A percentile compares a stretch with the other conserved stretches of the same genome.
phyloP scores from a whole-genome alignment of 2,797 vertebrate species.

The Melanogrammus aeglefinus region DNA sequence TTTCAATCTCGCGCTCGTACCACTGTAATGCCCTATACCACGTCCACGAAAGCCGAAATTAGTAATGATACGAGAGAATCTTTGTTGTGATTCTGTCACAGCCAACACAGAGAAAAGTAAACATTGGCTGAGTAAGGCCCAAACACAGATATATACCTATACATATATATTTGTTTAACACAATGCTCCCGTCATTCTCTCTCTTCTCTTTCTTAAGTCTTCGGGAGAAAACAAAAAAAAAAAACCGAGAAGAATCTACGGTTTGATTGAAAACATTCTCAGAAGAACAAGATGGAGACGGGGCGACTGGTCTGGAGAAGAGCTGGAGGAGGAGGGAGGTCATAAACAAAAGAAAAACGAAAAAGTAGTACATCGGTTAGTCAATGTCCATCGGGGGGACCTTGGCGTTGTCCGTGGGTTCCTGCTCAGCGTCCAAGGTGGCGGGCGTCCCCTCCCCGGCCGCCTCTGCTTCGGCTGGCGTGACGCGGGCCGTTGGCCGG shows the following conservation, averaged over 20 bases:
- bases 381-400: slow-evolving; percentile 97
- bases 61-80: slow-evolving; percentile 41
- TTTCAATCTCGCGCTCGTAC: slow-evolving; percentile 43
- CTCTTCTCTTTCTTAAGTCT: background rate
- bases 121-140: slow-evolving; percentile 54
- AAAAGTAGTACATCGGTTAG: slow-evolving; percentile 63
- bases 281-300: slow-evolving; percentile 23
- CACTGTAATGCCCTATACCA: no score
- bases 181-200: background rate
- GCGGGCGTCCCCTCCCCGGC: slow-evolving; percentile 59
- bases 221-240: background rate
- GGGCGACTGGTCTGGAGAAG: slow-evolving; percentile 18
- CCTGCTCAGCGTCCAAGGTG: slow-evolving; percentile 59
- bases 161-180: background rate
- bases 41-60: no score
- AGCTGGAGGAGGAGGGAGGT: slow-evolving; percentile 10
- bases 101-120: slow-evolving; percentile 43
- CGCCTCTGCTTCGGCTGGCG: slow-evolving; percentile 69
- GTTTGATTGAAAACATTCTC: slow-evolving; percentile 45
- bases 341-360: slow-evolving; percentile 14
- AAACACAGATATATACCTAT: no score
- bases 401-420: slow-evolving; percentile 75
- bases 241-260: slow-evolving; percentile 38
- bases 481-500: slow-evolving; percentile 90
- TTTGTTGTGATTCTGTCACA: slow-evolving; percentile 46